These are phyloP conservation scores for Xylota segnis DNA, from an alignment of 2,888 invertebrate genomes.

Conservation along the genomic window DNA sequence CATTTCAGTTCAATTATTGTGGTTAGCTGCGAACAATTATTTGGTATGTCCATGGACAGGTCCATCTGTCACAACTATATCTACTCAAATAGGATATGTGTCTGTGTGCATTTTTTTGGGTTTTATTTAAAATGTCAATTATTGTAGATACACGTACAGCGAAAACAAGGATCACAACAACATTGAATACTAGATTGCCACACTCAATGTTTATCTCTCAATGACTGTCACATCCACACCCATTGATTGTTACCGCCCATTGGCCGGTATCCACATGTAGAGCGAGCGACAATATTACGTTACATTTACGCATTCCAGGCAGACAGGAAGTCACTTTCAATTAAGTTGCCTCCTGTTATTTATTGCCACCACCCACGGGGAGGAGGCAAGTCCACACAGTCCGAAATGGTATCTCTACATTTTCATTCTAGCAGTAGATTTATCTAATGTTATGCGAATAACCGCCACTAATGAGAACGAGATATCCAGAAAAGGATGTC, in stretches of 20 bases:
- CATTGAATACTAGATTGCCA: slow-evolving; percentile 17
- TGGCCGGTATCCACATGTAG: slow-evolving; percentile 15
- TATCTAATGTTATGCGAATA: slow-evolving; percentile 45
- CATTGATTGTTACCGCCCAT: slow-evolving; percentile 12
- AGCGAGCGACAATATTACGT: slow-evolving; percentile 7
- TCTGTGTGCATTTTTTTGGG: background rate
- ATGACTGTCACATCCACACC: slow-evolving; percentile 32
- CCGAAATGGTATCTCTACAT: slow-evolving; percentile 12
- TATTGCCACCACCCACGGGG: slow-evolving; percentile 30
- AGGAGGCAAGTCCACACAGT: slow-evolving; percentile 3
- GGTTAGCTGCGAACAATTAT: background rate
- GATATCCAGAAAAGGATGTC: slow-evolving; percentile 42
- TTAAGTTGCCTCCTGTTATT: slow-evolving; percentile 66
- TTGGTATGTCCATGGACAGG: background rate
- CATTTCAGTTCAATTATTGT: slow-evolving; percentile 13
- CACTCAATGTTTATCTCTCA: slow-evolving; percentile 39
- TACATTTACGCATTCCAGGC: slow-evolving; percentile 36
- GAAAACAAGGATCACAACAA: slow-evolving; percentile 4
- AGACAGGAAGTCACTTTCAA: slow-evolving; percentile 60
- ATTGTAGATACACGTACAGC: background rate
- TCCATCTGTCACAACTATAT: background rate
- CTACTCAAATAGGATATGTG: background rate
- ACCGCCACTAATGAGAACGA: slow-evolving; percentile 46
- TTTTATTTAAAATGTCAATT: slow-evolving; percentile 18
- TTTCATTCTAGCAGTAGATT: slow-evolving; percentile 19